Evolutionary conservation across 2,797 vertebrate species (phyloP).

Genomic region (Microctenopoma steveboyesi): DNA sequence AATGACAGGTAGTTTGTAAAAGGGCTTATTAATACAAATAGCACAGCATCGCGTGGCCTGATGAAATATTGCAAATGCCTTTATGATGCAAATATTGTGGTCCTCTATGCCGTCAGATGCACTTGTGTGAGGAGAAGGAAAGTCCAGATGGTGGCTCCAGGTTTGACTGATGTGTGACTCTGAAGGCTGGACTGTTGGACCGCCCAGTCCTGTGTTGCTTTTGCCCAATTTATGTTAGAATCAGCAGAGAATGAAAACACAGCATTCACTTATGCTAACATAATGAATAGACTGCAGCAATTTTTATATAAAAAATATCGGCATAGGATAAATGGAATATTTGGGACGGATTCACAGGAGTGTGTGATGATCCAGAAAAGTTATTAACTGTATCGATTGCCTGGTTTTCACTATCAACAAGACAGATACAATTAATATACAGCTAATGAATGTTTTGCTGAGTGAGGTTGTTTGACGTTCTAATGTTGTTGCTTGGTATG

Average conservation of each 20-base stretch:
- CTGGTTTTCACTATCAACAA: background rate
- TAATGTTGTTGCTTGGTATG: background rate
- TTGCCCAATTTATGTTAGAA: conserved; percentile 38
- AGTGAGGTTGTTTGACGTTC: conserved; percentile 1
- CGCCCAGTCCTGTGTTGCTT: conserved; percentile 43
- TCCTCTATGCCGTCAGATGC: conserved; percentile 22
- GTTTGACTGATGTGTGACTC: conserved; percentile 61
- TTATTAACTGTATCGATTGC: conserved; percentile 25
- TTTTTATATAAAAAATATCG: conserved; percentile 11
- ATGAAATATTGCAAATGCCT: conserved; percentile 57
- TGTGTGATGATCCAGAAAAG: conserved; percentile 37
- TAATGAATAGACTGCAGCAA: conserved; percentile 18
- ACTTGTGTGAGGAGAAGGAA: conserved; percentile 51
- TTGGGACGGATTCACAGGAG: conserved; percentile 28
- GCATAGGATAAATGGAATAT: conserved; percentile 37
- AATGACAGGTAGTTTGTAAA: conserved; percentile 58
- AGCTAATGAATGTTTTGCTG: conserved; percentile 4
- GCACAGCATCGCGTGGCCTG: conserved; percentile 15
- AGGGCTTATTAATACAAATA: conserved; percentile 65
- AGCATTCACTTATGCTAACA: conserved; percentile 42
- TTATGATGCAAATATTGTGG: conserved; percentile 76
- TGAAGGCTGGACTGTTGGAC: conserved; percentile 39
- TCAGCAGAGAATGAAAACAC: conserved; percentile 40
- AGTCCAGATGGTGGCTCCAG: conserved; percentile 60
- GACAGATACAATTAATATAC: background rate